phyloP scores from a whole-genome alignment of 2,888 invertebrate species.

The Calliphora vomitoria region DNA sequence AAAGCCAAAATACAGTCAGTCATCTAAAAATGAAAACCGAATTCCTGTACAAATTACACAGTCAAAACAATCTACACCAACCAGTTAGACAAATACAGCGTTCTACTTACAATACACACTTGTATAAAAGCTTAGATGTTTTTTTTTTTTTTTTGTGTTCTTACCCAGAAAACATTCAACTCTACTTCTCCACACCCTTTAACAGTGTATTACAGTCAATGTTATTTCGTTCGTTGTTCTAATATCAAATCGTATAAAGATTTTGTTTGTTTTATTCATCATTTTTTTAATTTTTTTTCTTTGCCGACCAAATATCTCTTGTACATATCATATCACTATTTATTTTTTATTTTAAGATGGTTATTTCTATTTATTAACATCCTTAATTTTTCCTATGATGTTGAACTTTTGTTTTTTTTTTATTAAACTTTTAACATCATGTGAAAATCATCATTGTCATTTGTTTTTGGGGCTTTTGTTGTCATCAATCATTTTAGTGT shows the following conservation, averaged over 20 bases:
- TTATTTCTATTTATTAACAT: conserved; percentile 8
- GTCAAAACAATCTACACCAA: conserved; percentile 24
- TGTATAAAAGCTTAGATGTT: conserved; percentile 63
- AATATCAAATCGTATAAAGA: conserved; percentile 1
- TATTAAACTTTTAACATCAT: conserved; percentile 17
- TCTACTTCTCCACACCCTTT: background rate
- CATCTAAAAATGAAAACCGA: conserved; percentile 51
- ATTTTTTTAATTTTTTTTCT: background rate
- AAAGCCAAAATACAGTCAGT: conserved; percentile 59
- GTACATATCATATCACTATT: conserved; percentile 40
- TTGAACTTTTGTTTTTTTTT: conserved; percentile 30
- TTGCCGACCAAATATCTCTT: conserved; percentile 64
- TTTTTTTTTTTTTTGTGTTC: conserved; percentile 43
- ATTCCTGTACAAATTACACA: conserved; percentile 43
- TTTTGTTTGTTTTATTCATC: background rate
- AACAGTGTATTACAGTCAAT: conserved; percentile 43
- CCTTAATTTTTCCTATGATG: conserved; percentile 1
- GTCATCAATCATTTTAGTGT: conserved; percentile 40
- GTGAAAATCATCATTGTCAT: conserved; percentile 16
- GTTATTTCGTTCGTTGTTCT: conserved; percentile 42
- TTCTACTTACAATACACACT: conserved; percentile 31
- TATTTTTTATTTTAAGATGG: conserved; percentile 23
- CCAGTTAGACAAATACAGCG: conserved; percentile 28
- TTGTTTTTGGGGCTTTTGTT: conserved; percentile 29
- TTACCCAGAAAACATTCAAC: conserved; percentile 31